A percentile compares a stretch with the other conserved stretches of the same genome.
These are phyloP conservation scores for Lates calcarifer DNA, from an alignment of 2,113 vertebrate genomes.

Conservation along the genomic window DNA sequence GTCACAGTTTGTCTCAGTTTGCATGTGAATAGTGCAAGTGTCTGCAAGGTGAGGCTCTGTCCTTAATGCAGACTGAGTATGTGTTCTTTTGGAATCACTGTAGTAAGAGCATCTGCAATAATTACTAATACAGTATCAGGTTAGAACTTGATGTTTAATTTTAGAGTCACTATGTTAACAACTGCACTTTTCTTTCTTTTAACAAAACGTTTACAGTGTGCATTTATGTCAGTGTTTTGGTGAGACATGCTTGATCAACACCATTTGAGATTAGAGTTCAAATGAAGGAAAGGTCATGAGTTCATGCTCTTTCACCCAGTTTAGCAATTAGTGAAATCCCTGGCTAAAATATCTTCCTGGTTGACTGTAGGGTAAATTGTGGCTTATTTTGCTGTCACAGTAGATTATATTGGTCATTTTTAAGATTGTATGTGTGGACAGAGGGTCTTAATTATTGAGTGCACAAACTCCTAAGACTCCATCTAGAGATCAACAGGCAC, in stretches of 20 bases:
- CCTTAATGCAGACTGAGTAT: not conserved
- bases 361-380: not conserved
- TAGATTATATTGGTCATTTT: constrained; percentile 10
- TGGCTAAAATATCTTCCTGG: constrained; percentile 26
- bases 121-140: not conserved
- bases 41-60: not conserved
- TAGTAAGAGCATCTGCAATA: not conserved
- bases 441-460: not conserved
- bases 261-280: constrained; percentile 57
- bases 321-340: constrained; percentile 67
- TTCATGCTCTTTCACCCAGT: constrained; percentile 65
- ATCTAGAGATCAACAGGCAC: not conserved
- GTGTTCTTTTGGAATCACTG: not conserved
- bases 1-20: constrained; percentile 1
- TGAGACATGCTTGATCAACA: not conserved
- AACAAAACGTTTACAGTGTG: not conserved
- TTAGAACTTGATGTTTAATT: not conserved
- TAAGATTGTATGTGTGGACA: not conserved
- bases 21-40: not conserved
- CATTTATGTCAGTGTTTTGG: not conserved
- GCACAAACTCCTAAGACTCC: not conserved
- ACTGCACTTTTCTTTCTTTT: not conserved
- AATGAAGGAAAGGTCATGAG: constrained; percentile 46
- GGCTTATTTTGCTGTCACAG: not conserved
- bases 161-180: not conserved